phyloP scores from a whole-genome alignment of 2,888 invertebrate genomes.

The Listrodromus nycthemerus region DNA sequence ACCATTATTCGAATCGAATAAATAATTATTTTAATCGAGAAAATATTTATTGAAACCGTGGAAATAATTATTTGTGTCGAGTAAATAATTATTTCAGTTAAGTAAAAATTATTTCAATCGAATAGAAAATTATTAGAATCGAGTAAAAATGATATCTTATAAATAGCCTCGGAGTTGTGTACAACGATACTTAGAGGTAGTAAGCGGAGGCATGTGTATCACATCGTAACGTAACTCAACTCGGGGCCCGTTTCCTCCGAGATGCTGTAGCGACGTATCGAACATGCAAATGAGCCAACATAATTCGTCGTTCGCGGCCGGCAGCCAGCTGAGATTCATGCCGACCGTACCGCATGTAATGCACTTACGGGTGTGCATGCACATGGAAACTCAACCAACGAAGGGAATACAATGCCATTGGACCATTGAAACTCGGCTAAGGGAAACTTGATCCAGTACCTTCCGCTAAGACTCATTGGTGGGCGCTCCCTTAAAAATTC shows the following conservation, averaged over 20 bases:
- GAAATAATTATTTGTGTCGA: too few species aligned
- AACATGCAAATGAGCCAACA: conserved; percentile 78
- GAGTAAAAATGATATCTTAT: not conserved
- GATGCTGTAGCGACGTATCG: conserved; percentile 77
- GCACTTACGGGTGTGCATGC: conserved; percentile 39
- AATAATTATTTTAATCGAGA: too few species aligned
- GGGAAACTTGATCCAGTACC: conserved; percentile 4
- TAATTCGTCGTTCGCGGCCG: conserved; percentile 77
- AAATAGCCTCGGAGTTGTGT: conserved; percentile 22
- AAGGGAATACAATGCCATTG: conserved; percentile 50
- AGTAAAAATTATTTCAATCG: too few species aligned
- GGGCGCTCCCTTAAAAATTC: not conserved
- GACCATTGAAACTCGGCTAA: conserved; percentile 40
- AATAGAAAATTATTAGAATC: not conserved
- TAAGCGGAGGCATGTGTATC: conserved; percentile 53
- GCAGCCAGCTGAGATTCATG: conserved; percentile 57
- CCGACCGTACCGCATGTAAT: conserved; percentile 42
- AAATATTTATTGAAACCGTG: too few species aligned
- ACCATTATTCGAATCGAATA: not conserved
- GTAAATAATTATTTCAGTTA: too few species aligned
- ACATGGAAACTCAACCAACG: conserved; percentile 35
- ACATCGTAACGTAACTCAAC: conserved; percentile 63
- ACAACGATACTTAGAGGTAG: conserved; percentile 32
- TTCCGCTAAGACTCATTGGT: conserved; percentile 3
- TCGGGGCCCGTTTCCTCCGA: conserved; percentile 69